Evolutionary conservation across 2,113 vertebrate genomes (phyloP), one percentile per base, ranked within the genome.

Genomic region (Zosterops borbonicus): DNA sequence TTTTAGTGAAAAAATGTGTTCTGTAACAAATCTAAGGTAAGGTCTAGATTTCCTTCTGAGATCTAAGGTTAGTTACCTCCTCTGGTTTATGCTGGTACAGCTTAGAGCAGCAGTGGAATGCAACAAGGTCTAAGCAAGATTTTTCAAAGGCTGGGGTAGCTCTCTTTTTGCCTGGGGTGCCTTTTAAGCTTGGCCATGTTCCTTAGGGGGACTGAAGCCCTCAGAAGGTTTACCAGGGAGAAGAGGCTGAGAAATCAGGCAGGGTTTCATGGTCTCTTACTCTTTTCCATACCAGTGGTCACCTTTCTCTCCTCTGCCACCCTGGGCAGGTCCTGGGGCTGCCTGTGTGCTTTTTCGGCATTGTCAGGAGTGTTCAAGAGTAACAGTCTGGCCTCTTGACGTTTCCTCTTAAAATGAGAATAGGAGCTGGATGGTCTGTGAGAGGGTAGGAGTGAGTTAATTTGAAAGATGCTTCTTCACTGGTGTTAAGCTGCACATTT

Each of bases 21-120:
- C 8, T 14, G 0, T 39, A 39, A 13, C 16, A 53, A 2, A 7
- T 20, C 7, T 0, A 1, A 49, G 13, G 1, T 31, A 27, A 56
- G 18, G 46, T 62, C 37, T 29, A 10, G 59, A 52, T 87, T 84
- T 25, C 41, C 6, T 65, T 83, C 13, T 31, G 77, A 49, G 31
- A 20, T 12, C 2, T 9, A 47, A 35, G 28, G 9, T 39, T 9
- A 27, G 5, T n/a, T 17, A 35, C 19, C 41, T 79, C 15, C 42
- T 46, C 11, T 85, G 20, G 3, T 6, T 86, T 63, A 7, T 16
- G 4, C 21, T 3, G 2, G 8, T 12, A 5, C 11, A 39, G 2
- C 19, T 53, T 21, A 5, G 14, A 82, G 47, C 23, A 52, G 25
- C 21, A 35, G 21, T 0, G 5, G 24, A 17, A 8, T 47, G 23